These are phyloP conservation scores for Fundulus diaphanus DNA, from an alignment of 2,797 vertebrate genomes.

Conservation along the genomic window DNA sequence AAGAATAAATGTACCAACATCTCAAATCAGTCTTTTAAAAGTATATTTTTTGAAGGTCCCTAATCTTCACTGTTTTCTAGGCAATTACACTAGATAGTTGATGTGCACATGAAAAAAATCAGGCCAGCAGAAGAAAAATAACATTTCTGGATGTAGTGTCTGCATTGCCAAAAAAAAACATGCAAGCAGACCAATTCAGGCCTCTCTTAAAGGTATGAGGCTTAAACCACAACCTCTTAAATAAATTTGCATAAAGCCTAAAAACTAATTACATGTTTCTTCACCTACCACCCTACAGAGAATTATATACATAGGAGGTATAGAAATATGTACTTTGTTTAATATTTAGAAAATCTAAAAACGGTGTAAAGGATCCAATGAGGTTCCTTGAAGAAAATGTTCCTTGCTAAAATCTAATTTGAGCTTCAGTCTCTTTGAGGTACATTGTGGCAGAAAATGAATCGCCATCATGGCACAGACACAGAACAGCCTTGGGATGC, in stretches of 20 bases:
- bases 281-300: not conserved
- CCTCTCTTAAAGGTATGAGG: not conserved
- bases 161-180: no score
- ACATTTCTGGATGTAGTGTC: no score
- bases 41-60: no score
- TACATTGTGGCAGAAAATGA: constrained; percentile 4
- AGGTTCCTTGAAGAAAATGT: not conserved
- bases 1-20: no score
- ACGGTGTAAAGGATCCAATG: not conserved
- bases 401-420: not conserved
- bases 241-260: not conserved
- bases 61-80: not conserved
- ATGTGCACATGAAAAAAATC: not conserved
- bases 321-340: not conserved
- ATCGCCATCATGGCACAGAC: not conserved
- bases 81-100: not conserved
- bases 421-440: not conserved
- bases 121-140: not conserved
- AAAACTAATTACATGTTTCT: not conserved
- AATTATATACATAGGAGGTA: not conserved
- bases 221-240: not conserved
- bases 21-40: no score
- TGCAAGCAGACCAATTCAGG: no score
- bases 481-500: not conserved
- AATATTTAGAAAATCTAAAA: not conserved